Conservation (phyloP, 2,113 vertebrate species). For the Marmota monax region DNA sequence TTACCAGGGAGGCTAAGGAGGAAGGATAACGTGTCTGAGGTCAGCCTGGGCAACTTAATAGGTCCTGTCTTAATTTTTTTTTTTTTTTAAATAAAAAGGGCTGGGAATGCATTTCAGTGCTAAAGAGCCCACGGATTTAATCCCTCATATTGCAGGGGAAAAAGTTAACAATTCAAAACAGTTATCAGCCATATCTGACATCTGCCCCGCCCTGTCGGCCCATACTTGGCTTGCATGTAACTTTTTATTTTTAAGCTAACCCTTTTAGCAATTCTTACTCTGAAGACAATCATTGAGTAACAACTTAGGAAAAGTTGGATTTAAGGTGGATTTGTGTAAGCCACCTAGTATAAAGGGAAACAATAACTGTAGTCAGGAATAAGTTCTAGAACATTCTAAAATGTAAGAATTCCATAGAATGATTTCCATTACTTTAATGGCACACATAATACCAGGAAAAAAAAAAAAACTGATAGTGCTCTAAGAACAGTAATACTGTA, state of each 20-base stretch:
- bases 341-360: not conserved
- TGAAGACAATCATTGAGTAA: conserved; percentile 35
- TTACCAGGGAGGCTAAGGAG: too few species aligned
- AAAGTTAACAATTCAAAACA: not conserved
- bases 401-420: not conserved
- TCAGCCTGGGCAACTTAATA: too few species aligned
- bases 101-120: too few species aligned
- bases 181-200: not conserved
- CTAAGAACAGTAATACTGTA: not conserved
- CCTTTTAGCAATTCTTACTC: not conserved
- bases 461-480: not conserved
- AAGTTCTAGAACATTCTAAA: conserved; percentile 8
- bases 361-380: not conserved
- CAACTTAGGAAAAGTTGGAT: conserved; percentile 21
- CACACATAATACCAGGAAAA: not conserved
- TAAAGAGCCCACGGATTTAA: too few species aligned
- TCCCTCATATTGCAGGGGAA: too few species aligned
- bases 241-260: conserved; percentile 38
- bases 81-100: too few species aligned
- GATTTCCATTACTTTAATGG: not conserved
- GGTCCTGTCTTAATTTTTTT: too few species aligned
- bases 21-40: too few species aligned
- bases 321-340: not conserved
- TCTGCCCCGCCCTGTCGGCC: too few species aligned
- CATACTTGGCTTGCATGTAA: not conserved